Base-by-base conservation (phyloP, 2,888 invertebrate genomes). In the Pilophorus perplexus region DNA sequence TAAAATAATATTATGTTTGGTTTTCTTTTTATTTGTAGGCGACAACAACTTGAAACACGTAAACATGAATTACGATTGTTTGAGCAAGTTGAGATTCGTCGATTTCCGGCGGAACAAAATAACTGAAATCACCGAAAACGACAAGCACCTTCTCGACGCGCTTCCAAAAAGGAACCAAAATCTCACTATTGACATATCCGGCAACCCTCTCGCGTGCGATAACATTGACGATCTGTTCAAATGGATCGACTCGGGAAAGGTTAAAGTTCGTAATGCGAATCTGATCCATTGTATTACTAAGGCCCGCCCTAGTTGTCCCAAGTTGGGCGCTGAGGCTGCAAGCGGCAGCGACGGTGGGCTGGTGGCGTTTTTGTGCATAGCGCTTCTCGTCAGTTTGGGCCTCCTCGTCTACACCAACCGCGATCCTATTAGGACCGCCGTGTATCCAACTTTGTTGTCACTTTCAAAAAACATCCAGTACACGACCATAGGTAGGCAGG, bases 391-490 rank as follows among this genome's bases (percentile, higher is more conserved):
- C 2, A 75, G 85, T 6, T 74, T 86, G 6, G 77, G 79, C 23
- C 82, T 83, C 2, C 79, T 86, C 59, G 78, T 83, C 20, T 87
- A 86, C 74, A 77, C 85, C 28, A 85, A 85, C 74, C 80, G 84
- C 69, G 80, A 81, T 66, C 80, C 80, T 68, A 77, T 87, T 48
- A 80, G 80, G 70, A 79, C 79, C 67, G 82, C 81, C 75, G 79
- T 85, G 40, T 80, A 79, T 27, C 86, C 86, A 1, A 78, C 86
- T 27, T 79, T 87, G 50, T 84, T 85, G 71, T 82, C 82, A 64
- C 83, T 87, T 38, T 81, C 84, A 37, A 82, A 85, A 74, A 85
- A 87, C 75, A 87, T 88, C 37, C 85, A 87, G 70, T 88, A 88
- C 73, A 87, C 87, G 1, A 85, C 85, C 6, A 87, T 88, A 71